phyloP scores from a whole-genome alignment of 2,113 vertebrate species.

The Myiopsitta monachus region DNA sequence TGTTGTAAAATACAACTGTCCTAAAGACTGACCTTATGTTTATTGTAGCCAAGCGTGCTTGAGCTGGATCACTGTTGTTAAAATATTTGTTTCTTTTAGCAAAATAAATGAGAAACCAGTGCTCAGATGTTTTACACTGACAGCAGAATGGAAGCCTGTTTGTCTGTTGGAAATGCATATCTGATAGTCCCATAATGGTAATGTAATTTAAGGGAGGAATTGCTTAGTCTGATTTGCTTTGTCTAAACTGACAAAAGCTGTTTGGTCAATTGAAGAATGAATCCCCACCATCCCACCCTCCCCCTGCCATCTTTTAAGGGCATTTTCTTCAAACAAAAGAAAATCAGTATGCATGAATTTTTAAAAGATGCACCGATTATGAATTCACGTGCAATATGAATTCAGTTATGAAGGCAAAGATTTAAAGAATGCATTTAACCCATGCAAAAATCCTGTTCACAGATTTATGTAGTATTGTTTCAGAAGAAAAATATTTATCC shows the following conservation, averaged over 20 bases:
- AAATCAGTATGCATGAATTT: neutral
- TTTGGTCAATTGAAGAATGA: neutral
- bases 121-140: neutral
- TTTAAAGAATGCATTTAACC: constrained; percentile 12
- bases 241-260: neutral
- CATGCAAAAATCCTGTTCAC: neutral
- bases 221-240: neutral
- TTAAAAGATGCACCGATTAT: neutral
- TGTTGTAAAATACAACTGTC: neutral
- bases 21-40: neutral
- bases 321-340: neutral
- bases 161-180: neutral
- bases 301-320: neutral
- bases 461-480: neutral
- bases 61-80: neutral
- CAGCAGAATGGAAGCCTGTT: neutral
- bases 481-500: constrained; percentile 41
- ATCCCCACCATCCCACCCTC: neutral
- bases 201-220: neutral
- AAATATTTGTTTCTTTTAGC: neutral
- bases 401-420: neutral
- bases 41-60: neutral
- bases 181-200: neutral
- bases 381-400: neutral
- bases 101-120: neutral